phyloP scores from a whole-genome alignment of 1,140 invertebrate genomes.

The Nebria ingens region DNA sequence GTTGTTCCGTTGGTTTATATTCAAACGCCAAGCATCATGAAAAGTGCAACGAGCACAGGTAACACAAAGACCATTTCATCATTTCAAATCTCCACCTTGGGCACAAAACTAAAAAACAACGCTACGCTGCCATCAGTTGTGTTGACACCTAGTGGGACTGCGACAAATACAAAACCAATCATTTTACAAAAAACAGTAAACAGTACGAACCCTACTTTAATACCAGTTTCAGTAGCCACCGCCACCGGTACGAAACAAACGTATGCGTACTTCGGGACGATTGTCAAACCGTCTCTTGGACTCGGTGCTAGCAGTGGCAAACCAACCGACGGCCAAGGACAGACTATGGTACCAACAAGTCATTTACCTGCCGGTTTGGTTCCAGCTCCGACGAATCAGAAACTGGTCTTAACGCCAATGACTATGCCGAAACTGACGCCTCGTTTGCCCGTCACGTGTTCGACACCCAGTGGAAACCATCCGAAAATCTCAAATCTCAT shows the following conservation, averaged over 20 bases:
- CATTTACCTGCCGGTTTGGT: slow-evolving; percentile 3
- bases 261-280: slow-evolving; percentile 36
- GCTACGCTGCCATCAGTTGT: not conserved
- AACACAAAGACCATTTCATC: not conserved
- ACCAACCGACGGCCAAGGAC: slow-evolving; percentile 29
- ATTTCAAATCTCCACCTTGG: not conserved
- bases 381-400: slow-evolving; percentile 10
- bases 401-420: slow-evolving; percentile 28
- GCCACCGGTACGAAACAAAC: slow-evolving; percentile 28
- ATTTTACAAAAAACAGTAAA: not conserved
- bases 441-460: slow-evolving; percentile 30
- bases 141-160: not conserved
- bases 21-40: not conserved
- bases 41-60: not conserved
- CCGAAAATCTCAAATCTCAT: slow-evolving; percentile 39
- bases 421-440: slow-evolving; percentile 41
- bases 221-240: slow-evolving; percentile 7
- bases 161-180: not conserved
- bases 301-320: slow-evolving; percentile 35
- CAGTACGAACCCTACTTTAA: not conserved
- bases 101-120: not conserved
- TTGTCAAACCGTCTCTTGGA: slow-evolving; percentile 36
- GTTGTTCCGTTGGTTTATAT: not conserved
- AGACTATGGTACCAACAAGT: slow-evolving; percentile 10
- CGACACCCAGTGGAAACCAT: slow-evolving; percentile 33